Conservation (phyloP, 2,797 vertebrate genomes). For the Setipinna tenuifilis region DNA sequence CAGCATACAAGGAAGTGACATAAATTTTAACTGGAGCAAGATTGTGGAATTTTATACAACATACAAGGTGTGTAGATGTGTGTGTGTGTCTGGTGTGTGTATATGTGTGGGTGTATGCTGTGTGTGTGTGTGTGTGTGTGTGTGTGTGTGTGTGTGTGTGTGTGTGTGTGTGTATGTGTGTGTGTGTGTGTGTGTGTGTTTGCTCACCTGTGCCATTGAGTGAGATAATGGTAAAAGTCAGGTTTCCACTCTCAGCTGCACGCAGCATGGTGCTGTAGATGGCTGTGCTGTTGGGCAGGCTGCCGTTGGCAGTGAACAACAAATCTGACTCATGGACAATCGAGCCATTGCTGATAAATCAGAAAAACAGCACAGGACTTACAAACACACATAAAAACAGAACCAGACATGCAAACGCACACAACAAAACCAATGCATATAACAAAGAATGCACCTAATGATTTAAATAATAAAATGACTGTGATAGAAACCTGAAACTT, state of each 20-base stretch:
- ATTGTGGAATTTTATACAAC: not conserved
- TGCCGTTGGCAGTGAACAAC: not conserved
- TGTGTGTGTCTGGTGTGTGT: too few species aligned
- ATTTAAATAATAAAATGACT: not conserved
- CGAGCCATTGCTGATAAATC: not conserved
- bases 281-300: not conserved
- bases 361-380: not conserved
- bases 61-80: too few species aligned
- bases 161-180: too few species aligned
- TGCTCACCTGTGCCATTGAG: not conserved
- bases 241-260: not conserved
- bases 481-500: constrained; percentile 59
- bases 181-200: too few species aligned
- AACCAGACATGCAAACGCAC: too few species aligned
- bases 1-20: too few species aligned
- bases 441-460: not conserved
- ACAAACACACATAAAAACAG: too few species aligned
- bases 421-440: not conserved
- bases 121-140: too few species aligned
- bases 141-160: too few species aligned
- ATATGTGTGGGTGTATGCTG: too few species aligned
- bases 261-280: not conserved
- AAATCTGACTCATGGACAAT: not conserved
- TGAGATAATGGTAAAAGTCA: not conserved
- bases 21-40: too few species aligned